Percentiles rank a stretch among this genome's conserved stretches.
phyloP scores from a whole-genome alignment of 1,140 invertebrate genomes.

The Formica exsecta region DNA sequence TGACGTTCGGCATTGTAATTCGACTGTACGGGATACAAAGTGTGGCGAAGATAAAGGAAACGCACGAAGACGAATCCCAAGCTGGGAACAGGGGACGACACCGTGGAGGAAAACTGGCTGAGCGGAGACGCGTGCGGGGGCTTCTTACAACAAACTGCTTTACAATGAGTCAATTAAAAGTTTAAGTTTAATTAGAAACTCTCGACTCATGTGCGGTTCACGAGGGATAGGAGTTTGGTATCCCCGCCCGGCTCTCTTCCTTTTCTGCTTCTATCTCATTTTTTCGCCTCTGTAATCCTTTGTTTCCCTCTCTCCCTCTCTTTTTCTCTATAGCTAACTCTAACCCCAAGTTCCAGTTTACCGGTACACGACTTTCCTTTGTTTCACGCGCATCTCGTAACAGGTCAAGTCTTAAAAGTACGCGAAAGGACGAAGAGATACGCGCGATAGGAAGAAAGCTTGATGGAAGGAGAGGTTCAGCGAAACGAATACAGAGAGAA shows the following conservation, averaged over 20 bases:
- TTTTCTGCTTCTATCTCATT: not conserved
- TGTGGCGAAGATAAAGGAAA: not conserved
- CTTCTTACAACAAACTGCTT: conserved; percentile 80
- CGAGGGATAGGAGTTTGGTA: conserved; percentile 24
- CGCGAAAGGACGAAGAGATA: conserved; percentile 11
- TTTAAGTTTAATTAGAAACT: conserved; percentile 87
- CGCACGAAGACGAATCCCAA: not conserved
- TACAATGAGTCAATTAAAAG: conserved; percentile 86
- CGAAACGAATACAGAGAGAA: conserved; percentile 38
- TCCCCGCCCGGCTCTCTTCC: conserved; percentile 38
- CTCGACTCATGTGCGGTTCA: conserved; percentile 71
- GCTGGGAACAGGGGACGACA: conserved; percentile 29
- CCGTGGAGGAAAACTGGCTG: conserved; percentile 44
- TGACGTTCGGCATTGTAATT: conserved; percentile 21
- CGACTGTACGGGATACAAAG: not conserved
- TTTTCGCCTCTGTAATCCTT: not conserved
- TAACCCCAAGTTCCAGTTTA: conserved; percentile 15
- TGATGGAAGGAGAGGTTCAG: conserved; percentile 6
- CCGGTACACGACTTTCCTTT: conserved; percentile 9
- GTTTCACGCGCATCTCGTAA: conserved; percentile 6
- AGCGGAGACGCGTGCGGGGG: conserved; percentile 66
- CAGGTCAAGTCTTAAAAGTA: conserved; percentile 32
- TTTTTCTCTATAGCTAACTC: conserved; percentile 4
- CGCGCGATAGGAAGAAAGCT: conserved; percentile 33
- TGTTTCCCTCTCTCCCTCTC: not conserved